Evolutionary conservation across 2,113 vertebrate species (phyloP).

Genomic region (Tupaia chinensis): DNA sequence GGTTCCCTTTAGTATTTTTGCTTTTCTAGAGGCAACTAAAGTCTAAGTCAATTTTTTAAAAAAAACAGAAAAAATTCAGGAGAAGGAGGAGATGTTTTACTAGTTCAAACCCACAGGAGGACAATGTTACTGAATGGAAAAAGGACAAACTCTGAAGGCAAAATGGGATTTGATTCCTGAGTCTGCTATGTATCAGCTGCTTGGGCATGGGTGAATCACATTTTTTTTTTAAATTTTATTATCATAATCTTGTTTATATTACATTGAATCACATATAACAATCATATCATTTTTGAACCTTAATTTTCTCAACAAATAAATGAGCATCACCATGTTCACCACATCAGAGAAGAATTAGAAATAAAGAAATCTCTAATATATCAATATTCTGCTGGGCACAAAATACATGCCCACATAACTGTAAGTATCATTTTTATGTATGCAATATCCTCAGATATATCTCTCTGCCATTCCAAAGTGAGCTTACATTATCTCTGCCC

Average conservation of each 20-base stretch:
- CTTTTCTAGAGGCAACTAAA: neutral
- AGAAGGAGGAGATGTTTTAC: neutral
- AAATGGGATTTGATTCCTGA: neutral
- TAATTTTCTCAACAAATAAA: slow-evolving; percentile 30
- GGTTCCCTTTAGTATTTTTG: neutral
- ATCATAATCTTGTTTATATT: too few species aligned
- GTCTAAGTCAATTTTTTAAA: neutral
- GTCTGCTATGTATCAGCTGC: neutral
- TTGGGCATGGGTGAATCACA: neutral
- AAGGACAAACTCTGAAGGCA: neutral
- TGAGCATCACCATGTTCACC: neutral
- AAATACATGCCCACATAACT: neutral
- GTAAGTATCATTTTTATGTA: neutral
- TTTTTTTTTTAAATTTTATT: too few species aligned
- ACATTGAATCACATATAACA: too few species aligned
- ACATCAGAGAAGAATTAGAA: neutral
- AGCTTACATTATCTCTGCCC: neutral
- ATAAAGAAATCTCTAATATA: slow-evolving; percentile 33
- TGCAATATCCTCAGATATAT: neutral
- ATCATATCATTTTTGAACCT: neutral
- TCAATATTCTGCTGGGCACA: neutral
- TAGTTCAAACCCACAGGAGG: neutral
- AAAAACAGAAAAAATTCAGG: neutral
- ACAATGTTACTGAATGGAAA: neutral
- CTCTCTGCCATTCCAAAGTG: slow-evolving; percentile 7